Conservation (phyloP, 1,140 invertebrate genomes). For the Calosoma granatense region DNA sequence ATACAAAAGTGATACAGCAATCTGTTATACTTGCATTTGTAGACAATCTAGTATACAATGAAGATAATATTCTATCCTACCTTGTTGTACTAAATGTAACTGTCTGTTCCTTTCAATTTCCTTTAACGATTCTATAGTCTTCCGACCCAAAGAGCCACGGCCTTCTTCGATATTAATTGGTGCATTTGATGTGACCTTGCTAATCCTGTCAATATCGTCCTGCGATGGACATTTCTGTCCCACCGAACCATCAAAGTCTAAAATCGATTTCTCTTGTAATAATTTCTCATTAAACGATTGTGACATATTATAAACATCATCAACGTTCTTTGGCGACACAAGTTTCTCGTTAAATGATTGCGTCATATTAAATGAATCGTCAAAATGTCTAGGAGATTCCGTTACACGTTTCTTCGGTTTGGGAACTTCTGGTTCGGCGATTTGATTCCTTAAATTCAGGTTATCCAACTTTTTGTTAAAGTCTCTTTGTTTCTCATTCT, state of each 20-base stretch:
- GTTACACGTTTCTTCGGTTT: background rate
- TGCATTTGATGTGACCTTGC: conserved; percentile 70
- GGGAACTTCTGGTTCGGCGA: no score
- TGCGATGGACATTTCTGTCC: conserved; percentile 48
- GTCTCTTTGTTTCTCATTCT: conserved; percentile 29
- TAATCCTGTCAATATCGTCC: conserved; percentile 79
- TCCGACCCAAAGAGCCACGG: conserved; percentile 54
- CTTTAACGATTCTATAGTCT: conserved; percentile 78
- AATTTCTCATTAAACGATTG: conserved; percentile 33
- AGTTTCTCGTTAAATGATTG: background rate
- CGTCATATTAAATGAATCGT: background rate
- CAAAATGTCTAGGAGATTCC: background rate
- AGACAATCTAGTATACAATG: background rate
- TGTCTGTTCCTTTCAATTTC: conserved; percentile 84
- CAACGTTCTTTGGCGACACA: conserved; percentile 13
- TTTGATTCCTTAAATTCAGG: no score
- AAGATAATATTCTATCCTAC: conserved; percentile 37
- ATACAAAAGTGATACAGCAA: conserved; percentile 15
- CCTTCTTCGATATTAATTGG: conserved; percentile 43
- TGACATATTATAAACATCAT: conserved; percentile 29
- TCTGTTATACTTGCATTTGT: background rate
- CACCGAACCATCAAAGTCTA: conserved; percentile 18
- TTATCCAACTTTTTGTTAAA: conserved; percentile 11
- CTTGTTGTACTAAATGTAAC: conserved; percentile 81
- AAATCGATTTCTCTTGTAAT: conserved; percentile 29